Evolutionary conservation across 2,888 invertebrate species (phyloP), one percentile per base, ranked within the genome.

Genomic region (Erannis defoliaria): DNA sequence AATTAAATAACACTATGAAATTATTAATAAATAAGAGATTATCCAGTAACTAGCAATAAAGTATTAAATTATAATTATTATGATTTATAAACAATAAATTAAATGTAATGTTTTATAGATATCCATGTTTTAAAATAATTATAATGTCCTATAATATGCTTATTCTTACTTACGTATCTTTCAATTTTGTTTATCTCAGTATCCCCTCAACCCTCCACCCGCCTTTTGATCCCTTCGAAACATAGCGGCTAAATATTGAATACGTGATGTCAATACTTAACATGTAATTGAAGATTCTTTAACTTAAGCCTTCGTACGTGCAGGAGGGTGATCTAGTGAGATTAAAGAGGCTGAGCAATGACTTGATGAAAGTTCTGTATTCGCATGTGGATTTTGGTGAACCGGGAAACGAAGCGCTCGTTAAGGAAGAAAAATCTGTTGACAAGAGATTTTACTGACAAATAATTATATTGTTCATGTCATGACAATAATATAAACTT

Each of bases 161-260:
- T 2, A 26, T 31, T n/a, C n/a, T n/a, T n/a, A n/a, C 10, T 42
- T 10, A 21, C 55, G 18, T 46, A 53, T 53, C 59, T 35, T 21
- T 29, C 45, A 14, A 35, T 45, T 58, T 51, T 58, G 12, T 42
- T 51, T 14, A 45, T 58, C 58, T 9, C 2, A 14, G 43, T 6
- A 12, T 23, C 6, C 12, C n/a, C 35, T 40, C 40, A 35, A 45
- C 51, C 46, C 42, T 56, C 42, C 50, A 16, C 60, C 51, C 61
- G 62, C 60, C 67, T 66, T 77, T 77, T 78, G 77, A 78, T 78
- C 74, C 68, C 61, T 43, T 66, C 63, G 59, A 69, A 72, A 74
- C 76, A 78, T 73, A 71, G 71, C 74, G 50, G 73, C 74, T 76
- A 74, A 77, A 77, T 78, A 77, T 78, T 76, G 74, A 74, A 78